These are phyloP conservation scores for Papilio xuthus DNA, from an alignment of 1,140 invertebrate genomes.

Conservation along the genomic window DNA sequence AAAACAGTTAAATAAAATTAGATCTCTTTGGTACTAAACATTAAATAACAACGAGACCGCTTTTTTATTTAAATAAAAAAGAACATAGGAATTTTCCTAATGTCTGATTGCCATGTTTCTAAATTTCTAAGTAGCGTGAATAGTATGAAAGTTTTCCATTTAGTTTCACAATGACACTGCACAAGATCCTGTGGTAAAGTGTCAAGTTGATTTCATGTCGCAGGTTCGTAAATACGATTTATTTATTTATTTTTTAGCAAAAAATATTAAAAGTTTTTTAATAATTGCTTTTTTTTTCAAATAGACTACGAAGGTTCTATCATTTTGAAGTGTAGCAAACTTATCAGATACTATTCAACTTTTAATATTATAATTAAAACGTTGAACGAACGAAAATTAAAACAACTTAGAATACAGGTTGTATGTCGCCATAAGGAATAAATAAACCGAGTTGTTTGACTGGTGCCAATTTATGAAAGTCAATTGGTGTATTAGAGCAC, in stretches of 20 bases:
- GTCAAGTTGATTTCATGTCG: too few species aligned
- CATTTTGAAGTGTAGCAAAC: background rate
- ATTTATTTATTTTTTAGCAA: too few species aligned
- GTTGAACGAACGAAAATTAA: background rate
- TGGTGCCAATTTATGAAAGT: constrained; percentile 13
- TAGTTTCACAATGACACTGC: too few species aligned
- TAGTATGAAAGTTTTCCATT: too few species aligned
- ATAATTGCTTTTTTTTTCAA: background rate
- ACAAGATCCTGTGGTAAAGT: too few species aligned
- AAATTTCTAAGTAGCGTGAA: too few species aligned
- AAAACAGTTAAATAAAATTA: background rate
- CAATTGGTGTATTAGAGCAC: constrained; percentile 1
- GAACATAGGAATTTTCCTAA: too few species aligned
- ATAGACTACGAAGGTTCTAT: background rate
- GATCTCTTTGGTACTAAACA: background rate
- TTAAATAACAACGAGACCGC: background rate
- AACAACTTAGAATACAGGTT: constrained; percentile 27
- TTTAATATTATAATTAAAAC: constrained; percentile 2
- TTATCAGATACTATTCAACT: background rate
- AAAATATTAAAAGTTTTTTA: too few species aligned
- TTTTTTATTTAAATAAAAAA: background rate
- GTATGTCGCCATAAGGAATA: constrained; percentile 13
- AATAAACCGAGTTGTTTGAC: constrained; percentile 22
- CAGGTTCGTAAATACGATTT: too few species aligned
- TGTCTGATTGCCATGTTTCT: too few species aligned